Conservation (phyloP, 2,888 invertebrate species). For the Yponomeuta cagnagella region DNA sequence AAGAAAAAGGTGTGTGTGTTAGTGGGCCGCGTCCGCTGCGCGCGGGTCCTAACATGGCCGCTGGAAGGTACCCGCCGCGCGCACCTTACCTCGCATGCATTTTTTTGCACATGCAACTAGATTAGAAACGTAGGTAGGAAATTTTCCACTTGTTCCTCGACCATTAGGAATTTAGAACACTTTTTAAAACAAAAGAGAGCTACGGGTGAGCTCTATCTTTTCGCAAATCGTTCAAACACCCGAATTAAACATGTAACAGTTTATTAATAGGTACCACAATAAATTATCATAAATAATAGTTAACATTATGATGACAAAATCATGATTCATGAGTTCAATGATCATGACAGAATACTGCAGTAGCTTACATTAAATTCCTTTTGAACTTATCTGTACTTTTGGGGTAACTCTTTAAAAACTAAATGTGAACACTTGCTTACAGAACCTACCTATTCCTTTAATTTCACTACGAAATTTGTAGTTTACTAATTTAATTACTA, state of each 20-base stretch:
- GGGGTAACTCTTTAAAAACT: neutral
- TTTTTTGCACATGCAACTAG: slow-evolving; percentile 55
- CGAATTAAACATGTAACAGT: neutral
- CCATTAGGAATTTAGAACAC: slow-evolving; percentile 13
- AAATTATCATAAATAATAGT: slow-evolving; percentile 1
- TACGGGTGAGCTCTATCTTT: neutral
- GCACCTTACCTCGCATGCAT: slow-evolving; percentile 36
- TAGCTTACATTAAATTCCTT: neutral
- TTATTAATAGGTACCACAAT: neutral
- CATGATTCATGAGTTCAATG: neutral
- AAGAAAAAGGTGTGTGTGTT: slow-evolving; percentile 64
- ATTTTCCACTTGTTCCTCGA: slow-evolving; percentile 30
- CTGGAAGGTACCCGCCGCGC: slow-evolving; percentile 25
- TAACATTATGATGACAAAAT: neutral
- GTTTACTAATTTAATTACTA: neutral
- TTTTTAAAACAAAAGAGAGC: slow-evolving; percentile 14
- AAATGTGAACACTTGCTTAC: neutral
- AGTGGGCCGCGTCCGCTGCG: slow-evolving; percentile 65
- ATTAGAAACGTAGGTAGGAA: slow-evolving; percentile 59
- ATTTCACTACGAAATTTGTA: neutral
- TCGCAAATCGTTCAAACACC: neutral
- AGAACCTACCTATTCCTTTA: neutral
- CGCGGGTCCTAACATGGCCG: slow-evolving; percentile 21
- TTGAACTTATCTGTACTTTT: neutral
- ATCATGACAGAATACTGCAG: neutral